Conservation (phyloP, 2,888 invertebrate genomes). For the Drosophila dives region DNA sequence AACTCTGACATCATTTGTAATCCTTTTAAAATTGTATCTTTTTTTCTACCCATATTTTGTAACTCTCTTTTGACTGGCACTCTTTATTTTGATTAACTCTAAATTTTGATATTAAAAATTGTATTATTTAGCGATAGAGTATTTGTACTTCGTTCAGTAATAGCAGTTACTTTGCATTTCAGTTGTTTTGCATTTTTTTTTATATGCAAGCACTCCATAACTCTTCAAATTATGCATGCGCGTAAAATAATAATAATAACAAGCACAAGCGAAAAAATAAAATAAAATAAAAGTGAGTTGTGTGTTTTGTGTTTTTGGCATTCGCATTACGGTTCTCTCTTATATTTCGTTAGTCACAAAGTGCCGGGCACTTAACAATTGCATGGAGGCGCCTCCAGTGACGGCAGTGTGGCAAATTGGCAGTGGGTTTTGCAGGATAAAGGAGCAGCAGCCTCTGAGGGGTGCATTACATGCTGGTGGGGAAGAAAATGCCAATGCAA, state of each 20-base stretch:
- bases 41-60: background rate
- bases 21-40: background rate
- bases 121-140: slow-evolving; percentile 16
- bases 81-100: background rate
- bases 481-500: slow-evolving; percentile 34
- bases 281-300: slow-evolving; percentile 42
- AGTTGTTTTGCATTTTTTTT: slow-evolving; percentile 17
- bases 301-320: slow-evolving; percentile 35
- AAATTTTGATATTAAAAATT: background rate
- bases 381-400: slow-evolving; percentile 36
- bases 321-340: slow-evolving; percentile 41
- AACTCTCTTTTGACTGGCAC: background rate
- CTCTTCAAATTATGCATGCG: slow-evolving; percentile 61
- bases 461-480: slow-evolving; percentile 12
- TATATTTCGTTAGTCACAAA: slow-evolving; percentile 62
- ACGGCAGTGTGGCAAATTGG: background rate
- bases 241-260: slow-evolving; percentile 72
- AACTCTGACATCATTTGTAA: too few species aligned
- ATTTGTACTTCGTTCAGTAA: slow-evolving; percentile 22
- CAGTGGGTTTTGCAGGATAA: slow-evolving; percentile 11
- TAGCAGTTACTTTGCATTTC: slow-evolving; percentile 11
- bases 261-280: slow-evolving; percentile 16
- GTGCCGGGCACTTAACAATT: slow-evolving; percentile 69
- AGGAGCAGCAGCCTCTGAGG: background rate
- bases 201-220: background rate